Evolutionary conservation across 2,888 invertebrate species (phyloP), one percentile per base, ranked within the genome.

Genomic region (Sphaeridia pumilis): DNA sequence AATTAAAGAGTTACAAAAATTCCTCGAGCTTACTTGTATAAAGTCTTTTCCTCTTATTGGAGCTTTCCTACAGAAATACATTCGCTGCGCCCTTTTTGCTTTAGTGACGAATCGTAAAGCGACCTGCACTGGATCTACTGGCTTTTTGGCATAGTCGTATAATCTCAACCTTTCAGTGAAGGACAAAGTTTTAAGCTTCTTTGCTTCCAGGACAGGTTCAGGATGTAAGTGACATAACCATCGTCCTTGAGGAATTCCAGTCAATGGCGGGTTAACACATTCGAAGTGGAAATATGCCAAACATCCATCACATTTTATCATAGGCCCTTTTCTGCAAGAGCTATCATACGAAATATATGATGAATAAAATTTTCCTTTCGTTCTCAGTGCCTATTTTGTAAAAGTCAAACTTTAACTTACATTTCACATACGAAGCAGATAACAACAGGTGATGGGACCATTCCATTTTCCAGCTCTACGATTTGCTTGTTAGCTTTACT

Each of bases 211-310:
- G 60, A 82, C 82, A 66, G 92, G 87, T 71, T 97, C 90, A 0
- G 87, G 84, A 70, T 97, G 97, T 70, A 89, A 88, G 0, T 95
- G 95, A 70, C 97, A 97, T 92, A 95, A 94, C 95, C 95, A 97
- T 26, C 86, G 77, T 0, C 87, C 87, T 2, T 83, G 81, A 0
- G 95, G 95, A 58, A 87, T 75, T 0, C 84, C 81, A 0, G 90
- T 86, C 50, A 97, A 73, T 0, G 95, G 95, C 1, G 95, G 94
- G 70, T 92, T 84, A 58, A 95, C 71, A 68, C 97, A 97, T 70
- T 97, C 95, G 74, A 87, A 79, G 71, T 97, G 97, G 69, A 83
- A 95, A 63, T 82, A 78, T 52, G 87, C 72, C 0, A 89, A 83
- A 69, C 97, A 97, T 72, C 86, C 95, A 73, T 95, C 95, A 70